Evolutionary conservation across 92 coral and sea anemone species (phyloP), one percentile per base, ranked within the genome.

Genomic region (Epizoanthus fatuus): DNA sequence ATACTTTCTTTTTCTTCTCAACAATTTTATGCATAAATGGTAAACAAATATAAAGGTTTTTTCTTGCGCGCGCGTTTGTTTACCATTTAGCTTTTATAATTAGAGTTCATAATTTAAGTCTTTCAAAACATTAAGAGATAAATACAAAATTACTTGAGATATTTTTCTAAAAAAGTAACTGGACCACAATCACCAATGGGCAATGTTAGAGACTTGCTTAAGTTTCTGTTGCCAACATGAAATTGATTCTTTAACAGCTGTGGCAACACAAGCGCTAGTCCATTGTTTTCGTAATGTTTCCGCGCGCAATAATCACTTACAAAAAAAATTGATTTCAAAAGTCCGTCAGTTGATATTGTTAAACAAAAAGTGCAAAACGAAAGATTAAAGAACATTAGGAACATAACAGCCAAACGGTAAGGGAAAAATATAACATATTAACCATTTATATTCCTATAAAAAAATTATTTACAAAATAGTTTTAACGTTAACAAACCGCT

Each of bases 291-390:
- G 69, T 63, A 63, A 63, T 1, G 2, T 63, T 63, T 0, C 69
- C 69, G 69, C 69, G 69, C 69, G 69, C 69, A 63, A 63, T 3
- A 63, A 32, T 63, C 69, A 63, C 17, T 63, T 63, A 39, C 10
- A 63, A 63, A 63, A 63, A 63, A 63, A 63, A n/a, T n/a, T 14
- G 17, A 63, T 63, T 63, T 63, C 69, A 63, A 63, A 63, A 63
- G 69, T 0, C 69, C 69, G 69, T 63, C 69, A 63, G 44, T 63
- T 63, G 17, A 5, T 63, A 63, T 63, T 63, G 71, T 10, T 65
- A 65, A 65, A 65, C n/a, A 65, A 65, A 65, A 32, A 65, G 71
- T 0, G 35, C 71, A 65, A 65, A 65, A 65, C n/a, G n/a, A 65
- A 65, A 65, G 71, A 65, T 65, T 59, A 59, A 59, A 59, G 65